Conservation (phyloP, 2,113 vertebrate species). For the Tetraodon nigroviridis region DNA sequence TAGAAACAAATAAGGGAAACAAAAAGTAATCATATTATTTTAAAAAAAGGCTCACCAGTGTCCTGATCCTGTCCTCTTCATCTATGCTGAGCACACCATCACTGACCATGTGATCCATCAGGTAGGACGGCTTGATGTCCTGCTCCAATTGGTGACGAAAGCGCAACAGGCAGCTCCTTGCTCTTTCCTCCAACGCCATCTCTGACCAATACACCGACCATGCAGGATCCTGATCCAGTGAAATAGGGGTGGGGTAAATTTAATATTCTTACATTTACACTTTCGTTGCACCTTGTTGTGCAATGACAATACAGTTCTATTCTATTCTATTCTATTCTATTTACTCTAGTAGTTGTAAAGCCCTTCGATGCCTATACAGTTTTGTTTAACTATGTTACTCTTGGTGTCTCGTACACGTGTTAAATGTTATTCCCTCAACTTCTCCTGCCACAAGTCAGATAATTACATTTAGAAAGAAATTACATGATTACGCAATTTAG, state of each 20-base stretch:
- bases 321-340: too few species aligned
- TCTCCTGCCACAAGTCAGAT: too few species aligned
- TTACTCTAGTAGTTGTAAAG: too few species aligned
- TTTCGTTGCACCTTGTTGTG: too few species aligned
- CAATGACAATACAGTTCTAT: too few species aligned
- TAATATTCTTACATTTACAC: too few species aligned
- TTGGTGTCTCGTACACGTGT: too few species aligned
- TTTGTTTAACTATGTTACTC: too few species aligned
- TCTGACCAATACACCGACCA: conserved; percentile 22
- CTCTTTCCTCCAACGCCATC: conserved; percentile 80
- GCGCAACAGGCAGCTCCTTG: conserved; percentile 82
- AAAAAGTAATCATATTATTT: not conserved
- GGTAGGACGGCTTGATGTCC: conserved; percentile 87
- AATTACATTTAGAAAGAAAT: too few species aligned
- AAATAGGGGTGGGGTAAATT: not conserved
- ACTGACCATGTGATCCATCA: conserved; percentile 92
- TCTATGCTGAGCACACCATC: conserved; percentile 79
- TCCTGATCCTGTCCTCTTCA: conserved; percentile 84
- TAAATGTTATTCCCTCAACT: too few species aligned
- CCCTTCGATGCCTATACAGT: too few species aligned
- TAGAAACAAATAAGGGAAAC: not conserved
- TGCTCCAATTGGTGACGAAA: conserved; percentile 78
- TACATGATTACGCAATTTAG: too few species aligned
- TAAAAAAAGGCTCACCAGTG: conserved; percentile 73
- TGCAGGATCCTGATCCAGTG: conserved; percentile 24